Percentiles rank a stretch among this genome's conserved stretches.
Evolutionary conservation across 2,888 invertebrate species (phyloP).

Genomic region (Maniola hyperantus): DNA sequence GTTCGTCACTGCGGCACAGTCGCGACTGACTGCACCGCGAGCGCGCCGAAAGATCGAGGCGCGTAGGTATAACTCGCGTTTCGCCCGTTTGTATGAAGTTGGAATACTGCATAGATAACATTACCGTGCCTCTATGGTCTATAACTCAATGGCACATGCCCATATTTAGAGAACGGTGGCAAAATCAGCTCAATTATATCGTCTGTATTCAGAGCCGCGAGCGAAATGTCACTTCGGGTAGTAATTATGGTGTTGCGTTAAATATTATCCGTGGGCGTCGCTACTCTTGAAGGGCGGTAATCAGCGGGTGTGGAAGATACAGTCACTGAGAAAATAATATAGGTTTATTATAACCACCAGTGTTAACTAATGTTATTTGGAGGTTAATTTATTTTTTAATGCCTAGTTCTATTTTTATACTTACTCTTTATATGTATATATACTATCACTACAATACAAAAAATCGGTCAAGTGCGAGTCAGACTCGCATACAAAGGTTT

Average conservation of each 20-base stretch:
- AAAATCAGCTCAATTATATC: conserved; percentile 45
- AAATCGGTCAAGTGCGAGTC: too few relatives aligned
- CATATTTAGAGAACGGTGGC: conserved; percentile 35
- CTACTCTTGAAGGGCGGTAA: conserved; percentile 50
- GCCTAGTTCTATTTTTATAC: too few relatives aligned
- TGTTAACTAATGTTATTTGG: not conserved
- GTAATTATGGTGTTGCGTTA: conserved; percentile 46
- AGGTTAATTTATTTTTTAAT: too few relatives aligned
- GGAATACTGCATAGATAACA: too few relatives aligned
- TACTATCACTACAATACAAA: too few relatives aligned
- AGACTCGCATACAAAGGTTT: too few relatives aligned
- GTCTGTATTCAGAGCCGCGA: conserved; percentile 40
- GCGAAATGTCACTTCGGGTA: conserved; percentile 53
- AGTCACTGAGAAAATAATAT: conserved; percentile 13
- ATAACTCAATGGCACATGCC: conserved; percentile 3
- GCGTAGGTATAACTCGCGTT: too few relatives aligned
- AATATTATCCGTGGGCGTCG: conserved; percentile 48
- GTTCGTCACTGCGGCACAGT: too few relatives aligned
- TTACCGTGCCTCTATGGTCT: not conserved
- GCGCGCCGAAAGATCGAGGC: too few relatives aligned
- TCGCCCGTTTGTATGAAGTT: too few relatives aligned
- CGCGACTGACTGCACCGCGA: too few relatives aligned
- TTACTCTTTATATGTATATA: too few relatives aligned
- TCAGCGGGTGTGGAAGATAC: conserved; percentile 47
- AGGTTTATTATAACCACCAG: not conserved